These are phyloP conservation scores for Chlorops oryzae DNA, from an alignment of 1,140 invertebrate species.

Conservation along the genomic window DNA sequence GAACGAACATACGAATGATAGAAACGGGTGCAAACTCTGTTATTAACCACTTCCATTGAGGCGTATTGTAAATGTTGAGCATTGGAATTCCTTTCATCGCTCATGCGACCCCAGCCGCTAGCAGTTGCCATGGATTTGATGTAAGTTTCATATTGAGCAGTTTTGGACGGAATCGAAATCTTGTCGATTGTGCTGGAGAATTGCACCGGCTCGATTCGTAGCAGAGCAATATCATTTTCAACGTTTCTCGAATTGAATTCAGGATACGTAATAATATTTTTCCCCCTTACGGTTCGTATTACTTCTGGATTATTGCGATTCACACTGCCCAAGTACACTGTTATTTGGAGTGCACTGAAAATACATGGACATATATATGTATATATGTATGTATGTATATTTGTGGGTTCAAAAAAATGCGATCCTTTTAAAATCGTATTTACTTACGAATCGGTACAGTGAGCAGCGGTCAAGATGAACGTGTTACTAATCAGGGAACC, in stretches of 20 bases:
- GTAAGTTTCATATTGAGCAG: slow-evolving; percentile 23
- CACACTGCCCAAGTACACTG: slow-evolving; percentile 28
- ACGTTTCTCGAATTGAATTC: slow-evolving; percentile 47
- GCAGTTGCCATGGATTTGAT: slow-evolving; percentile 26
- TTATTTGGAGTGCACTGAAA: slow-evolving; percentile 6
- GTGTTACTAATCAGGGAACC: slow-evolving; percentile 52
- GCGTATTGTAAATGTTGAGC: slow-evolving; percentile 29
- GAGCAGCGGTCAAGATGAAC: slow-evolving; percentile 56
- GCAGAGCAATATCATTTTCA: slow-evolving; percentile 51
- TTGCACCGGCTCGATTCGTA: slow-evolving; percentile 39
- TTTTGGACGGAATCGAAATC: slow-evolving; percentile 24
- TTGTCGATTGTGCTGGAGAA: slow-evolving; percentile 23
- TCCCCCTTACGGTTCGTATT: slow-evolving; percentile 27
- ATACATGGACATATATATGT: too few relatives aligned
- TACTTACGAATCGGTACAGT: slow-evolving; percentile 49
- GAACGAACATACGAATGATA: slow-evolving; percentile 20
- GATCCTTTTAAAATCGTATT: too few relatives aligned
- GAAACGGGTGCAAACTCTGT: slow-evolving; percentile 20
- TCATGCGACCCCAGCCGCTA: slow-evolving; percentile 37
- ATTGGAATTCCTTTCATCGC: slow-evolving; percentile 38
- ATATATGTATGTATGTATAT: neutral
- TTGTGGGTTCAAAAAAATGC: neutral
- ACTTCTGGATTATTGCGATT: slow-evolving; percentile 25
- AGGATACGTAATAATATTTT: slow-evolving; percentile 43
- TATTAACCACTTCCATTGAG: slow-evolving; percentile 27